Conservation (phyloP, 2,113 vertebrate species). For the Mirounga angustirostris region DNA sequence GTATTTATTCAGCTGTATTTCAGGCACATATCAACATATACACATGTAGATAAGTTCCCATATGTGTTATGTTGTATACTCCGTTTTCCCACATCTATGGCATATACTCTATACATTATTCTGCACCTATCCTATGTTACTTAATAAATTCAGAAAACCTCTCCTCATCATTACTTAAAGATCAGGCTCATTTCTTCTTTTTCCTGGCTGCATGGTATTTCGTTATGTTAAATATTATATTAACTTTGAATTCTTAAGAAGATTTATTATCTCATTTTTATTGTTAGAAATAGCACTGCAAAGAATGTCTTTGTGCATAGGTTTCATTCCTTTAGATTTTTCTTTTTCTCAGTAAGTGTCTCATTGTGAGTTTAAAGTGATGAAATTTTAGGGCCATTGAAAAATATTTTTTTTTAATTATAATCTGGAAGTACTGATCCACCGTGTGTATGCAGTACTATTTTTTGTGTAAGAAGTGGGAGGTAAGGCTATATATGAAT, state of each 20-base stretch:
- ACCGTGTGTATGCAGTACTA: too few relatives aligned
- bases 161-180: neutral
- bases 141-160: neutral
- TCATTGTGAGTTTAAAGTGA: neutral
- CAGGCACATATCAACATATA: neutral
- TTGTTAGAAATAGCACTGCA: neutral
- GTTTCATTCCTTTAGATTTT: neutral
- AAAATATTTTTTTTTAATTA: neutral
- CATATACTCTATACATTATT: neutral
- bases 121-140: neutral
- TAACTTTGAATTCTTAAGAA: neutral
- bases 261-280: neutral
- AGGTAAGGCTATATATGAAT: neutral
- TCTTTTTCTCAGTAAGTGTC: neutral
- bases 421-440: neutral
- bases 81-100: neutral
- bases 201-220: neutral
- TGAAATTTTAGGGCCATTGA: neutral
- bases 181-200: neutral
- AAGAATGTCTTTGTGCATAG: neutral
- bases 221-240: neutral
- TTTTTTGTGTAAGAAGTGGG: neutral
- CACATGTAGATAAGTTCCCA: neutral
- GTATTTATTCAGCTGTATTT: neutral
- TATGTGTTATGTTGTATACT: neutral